A percentile compares a stretch with the other conserved stretches of the same genome.
Evolutionary conservation across 1,140 invertebrate genomes (phyloP).

Genomic region (Halyomorpha halys): DNA sequence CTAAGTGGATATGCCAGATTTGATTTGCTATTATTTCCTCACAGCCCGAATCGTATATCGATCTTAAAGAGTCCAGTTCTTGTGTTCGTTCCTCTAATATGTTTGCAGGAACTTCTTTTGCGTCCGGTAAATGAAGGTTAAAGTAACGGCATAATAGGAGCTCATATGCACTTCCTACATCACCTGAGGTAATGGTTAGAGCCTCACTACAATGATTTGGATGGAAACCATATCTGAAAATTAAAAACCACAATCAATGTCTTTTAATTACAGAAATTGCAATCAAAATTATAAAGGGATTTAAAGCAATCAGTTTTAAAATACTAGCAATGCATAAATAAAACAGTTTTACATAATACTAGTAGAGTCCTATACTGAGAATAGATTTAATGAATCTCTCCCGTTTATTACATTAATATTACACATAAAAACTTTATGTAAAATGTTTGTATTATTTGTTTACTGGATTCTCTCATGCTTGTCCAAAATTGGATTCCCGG

Average conservation of each 20-base stretch:
- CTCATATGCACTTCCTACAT: conserved; percentile 54
- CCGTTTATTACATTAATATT: too few species aligned
- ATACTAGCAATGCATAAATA: too few species aligned
- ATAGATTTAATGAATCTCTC: too few species aligned
- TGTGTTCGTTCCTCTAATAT: conserved; percentile 51
- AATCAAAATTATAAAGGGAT: too few species aligned
- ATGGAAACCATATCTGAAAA: conserved; percentile 56
- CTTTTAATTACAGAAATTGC: too few species aligned
- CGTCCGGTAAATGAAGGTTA: conserved; percentile 36
- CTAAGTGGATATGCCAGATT: conserved; percentile 54
- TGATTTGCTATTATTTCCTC: conserved; percentile 50
- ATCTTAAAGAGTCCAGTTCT: conserved; percentile 58
- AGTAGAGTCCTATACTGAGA: too few species aligned
- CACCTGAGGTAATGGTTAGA: conserved; percentile 47
- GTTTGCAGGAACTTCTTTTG: conserved; percentile 39
- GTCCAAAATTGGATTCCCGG: too few species aligned
- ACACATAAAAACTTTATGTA: too few species aligned
- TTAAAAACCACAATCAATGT: conserved; percentile 1
- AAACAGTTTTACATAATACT: too few species aligned
- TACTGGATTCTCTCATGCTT: too few species aligned
- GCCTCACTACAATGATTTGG: conserved; percentile 60
- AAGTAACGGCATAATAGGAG: conserved; percentile 59
- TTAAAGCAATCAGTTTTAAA: too few species aligned
- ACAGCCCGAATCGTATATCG: conserved; percentile 59
- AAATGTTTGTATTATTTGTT: too few species aligned